These are phyloP conservation scores for Reinhardtius hippoglossoides DNA, from an alignment of 2,113 vertebrate genomes.

Conservation along the genomic window DNA sequence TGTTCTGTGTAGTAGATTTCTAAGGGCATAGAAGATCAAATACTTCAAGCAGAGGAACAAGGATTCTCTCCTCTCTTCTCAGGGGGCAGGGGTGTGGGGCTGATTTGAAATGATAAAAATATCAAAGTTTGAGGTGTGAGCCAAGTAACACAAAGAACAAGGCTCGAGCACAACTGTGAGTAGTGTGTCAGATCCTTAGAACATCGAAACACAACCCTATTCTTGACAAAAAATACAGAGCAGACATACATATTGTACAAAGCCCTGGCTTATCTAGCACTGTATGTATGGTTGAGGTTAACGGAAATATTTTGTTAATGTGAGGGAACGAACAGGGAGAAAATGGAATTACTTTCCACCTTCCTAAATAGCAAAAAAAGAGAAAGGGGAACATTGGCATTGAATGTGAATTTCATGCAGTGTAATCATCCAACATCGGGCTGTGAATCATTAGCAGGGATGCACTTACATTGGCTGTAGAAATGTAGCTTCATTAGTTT, in stretches of 20 bases:
- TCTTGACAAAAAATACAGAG: not conserved
- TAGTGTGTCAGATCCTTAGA: slow-evolving; percentile 6
- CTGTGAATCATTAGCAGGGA: not conserved
- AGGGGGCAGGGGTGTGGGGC: slow-evolving; percentile 20
- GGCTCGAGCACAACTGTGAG: slow-evolving; percentile 12
- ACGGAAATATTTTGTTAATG: not conserved
- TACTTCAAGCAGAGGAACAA: slow-evolving; percentile 69
- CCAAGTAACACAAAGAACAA: too few species aligned
- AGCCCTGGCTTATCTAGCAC: not conserved
- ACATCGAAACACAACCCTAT: slow-evolving; percentile 12
- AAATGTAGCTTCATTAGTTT: slow-evolving; percentile 9
- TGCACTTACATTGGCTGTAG: slow-evolving; percentile 13
- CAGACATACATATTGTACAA: not conserved
- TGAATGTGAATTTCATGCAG: not conserved
- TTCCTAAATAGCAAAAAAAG: not conserved
- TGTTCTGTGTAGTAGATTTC: slow-evolving; percentile 54
- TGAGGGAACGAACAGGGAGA: not conserved
- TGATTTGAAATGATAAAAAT: slow-evolving; percentile 73
- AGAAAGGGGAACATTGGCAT: not conserved
- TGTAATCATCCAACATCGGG: not conserved
- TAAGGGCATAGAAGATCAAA: slow-evolving; percentile 81
- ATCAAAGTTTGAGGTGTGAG: slow-evolving; percentile 60
- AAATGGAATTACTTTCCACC: not conserved
- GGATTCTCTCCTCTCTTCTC: slow-evolving; percentile 49
- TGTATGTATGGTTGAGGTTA: not conserved